Evolutionary conservation across 2,888 invertebrate genomes (phyloP), one percentile per base, ranked within the genome.

Genomic region (Serrognathus titanus): DNA sequence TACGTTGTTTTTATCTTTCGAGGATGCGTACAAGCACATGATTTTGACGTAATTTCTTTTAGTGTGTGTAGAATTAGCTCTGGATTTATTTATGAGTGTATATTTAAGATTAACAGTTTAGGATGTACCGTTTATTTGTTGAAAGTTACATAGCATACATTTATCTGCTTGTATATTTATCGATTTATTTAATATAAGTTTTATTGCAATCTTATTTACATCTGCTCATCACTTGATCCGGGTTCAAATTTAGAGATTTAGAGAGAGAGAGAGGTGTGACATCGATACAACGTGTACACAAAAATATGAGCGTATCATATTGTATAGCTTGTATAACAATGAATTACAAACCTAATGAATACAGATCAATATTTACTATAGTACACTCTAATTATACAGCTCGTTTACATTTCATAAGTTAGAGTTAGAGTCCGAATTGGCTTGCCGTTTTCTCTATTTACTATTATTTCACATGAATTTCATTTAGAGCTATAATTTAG

Each of bases 121-220:
- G n/a, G 49, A 35, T 20, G 38, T 51, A 39, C 61, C 49, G 58
- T 69, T 68, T 67, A 69, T 69, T 67, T 67, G 66, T 62, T 65
- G 59, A 66, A 70, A 66, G 58, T 69, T 69, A 71, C 69, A 71
- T 64, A 62, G 62, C 66, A 47, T 65, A 70, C 68, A 70, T 69
- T 67, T 64, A 69, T 63, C 54, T 59, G 57, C 59, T 61, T 64
- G 63, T 66, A 68, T 64, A 64, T 70, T 53, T 68, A 69, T 68
- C 67, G 69, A 68, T 68, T 62, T 58, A 67, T 69, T 49, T 67
- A 64, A 64, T 63, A 63, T 65, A 61, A 53, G 36, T 16, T 70
- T 71, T 71, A 70, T 71, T 71, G 69, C 70, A 64, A 63, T 56
- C 56, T 68, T 70, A 69, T 71, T 69, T 70, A 71, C 71, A 71